Percentiles rank a stretch among this genome's conserved stretches.
Evolutionary conservation across 2,113 vertebrate genomes (phyloP).

Genomic region (Hyperopisus bebe): DNA sequence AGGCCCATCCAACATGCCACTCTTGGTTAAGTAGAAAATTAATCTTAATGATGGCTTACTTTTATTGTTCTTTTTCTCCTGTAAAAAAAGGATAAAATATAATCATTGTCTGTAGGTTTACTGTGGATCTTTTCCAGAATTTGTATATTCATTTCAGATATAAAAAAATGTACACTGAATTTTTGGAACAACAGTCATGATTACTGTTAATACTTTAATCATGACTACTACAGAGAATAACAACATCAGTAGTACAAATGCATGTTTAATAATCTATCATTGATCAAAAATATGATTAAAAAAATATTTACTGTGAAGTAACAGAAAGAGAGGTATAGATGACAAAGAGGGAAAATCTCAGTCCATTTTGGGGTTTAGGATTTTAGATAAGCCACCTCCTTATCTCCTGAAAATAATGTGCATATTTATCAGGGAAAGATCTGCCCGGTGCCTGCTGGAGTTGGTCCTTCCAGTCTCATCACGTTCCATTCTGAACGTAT

Average conservation of each 20-base stretch:
- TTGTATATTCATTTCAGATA: constrained; percentile 21
- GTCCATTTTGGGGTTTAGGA: neutral
- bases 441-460: neutral
- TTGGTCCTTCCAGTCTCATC: neutral
- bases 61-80: constrained; percentile 79
- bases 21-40: constrained; percentile 45
- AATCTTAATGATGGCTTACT: constrained; percentile 66
- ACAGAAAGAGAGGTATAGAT: constrained; percentile 27
- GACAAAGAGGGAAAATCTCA: constrained; percentile 27
- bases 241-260: constrained; percentile 31
- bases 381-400: neutral
- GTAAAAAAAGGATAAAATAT: constrained; percentile 67
- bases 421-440: neutral
- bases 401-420: neutral
- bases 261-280: neutral
- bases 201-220: constrained; percentile 15
- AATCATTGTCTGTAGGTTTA: constrained; percentile 55
- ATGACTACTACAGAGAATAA: constrained; percentile 31
- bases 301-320: neutral
- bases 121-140: constrained; percentile 31
- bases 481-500: neutral
- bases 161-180: constrained; percentile 31
- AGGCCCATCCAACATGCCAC: constrained; percentile 61
- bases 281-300: neutral
- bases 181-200: constrained; percentile 26